Percentiles rank a stretch among this genome's conserved stretches.
phyloP scores from a whole-genome alignment of 2,888 invertebrate species.

The Timema cristinae region DNA sequence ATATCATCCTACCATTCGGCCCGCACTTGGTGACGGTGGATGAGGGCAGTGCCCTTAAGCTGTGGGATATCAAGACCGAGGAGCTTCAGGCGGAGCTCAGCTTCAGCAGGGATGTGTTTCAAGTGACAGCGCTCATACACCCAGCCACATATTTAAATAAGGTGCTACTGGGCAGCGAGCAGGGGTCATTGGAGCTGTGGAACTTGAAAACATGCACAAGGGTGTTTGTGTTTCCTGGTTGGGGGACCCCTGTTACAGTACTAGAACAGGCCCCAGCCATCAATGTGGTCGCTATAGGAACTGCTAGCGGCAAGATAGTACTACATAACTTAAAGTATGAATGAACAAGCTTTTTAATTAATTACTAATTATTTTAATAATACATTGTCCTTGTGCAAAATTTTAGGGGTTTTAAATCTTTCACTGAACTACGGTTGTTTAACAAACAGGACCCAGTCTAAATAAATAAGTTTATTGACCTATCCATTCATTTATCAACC shows the following conservation, averaged over 20 bases:
- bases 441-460: too few species aligned
- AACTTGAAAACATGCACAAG: conserved; percentile 76
- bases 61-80: conserved; percentile 81
- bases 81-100: conserved; percentile 62
- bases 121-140: conserved; percentile 79
- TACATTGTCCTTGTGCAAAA: too few species aligned
- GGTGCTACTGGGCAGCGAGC: conserved; percentile 71
- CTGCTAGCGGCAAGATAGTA: conserved; percentile 75
- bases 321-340: conserved; percentile 78
- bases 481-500: too few species aligned
- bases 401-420: too few species aligned
- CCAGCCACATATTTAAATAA: conserved; percentile 95
- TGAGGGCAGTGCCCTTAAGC: conserved; percentile 65
- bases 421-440: too few species aligned
- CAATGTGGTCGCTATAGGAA: conserved; percentile 86
- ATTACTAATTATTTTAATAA: too few species aligned
- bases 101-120: conserved; percentile 65
- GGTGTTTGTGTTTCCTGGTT: conserved; percentile 72
- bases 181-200: conserved; percentile 84
- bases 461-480: too few species aligned
- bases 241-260: conserved; percentile 65
- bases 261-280: conserved; percentile 87
- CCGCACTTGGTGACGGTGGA: conserved; percentile 84
- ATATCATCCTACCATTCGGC: conserved; percentile 78
- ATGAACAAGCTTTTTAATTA: conserved; percentile 46